Conservation (phyloP, 2,113 vertebrate species). For the Grus americana region DNA sequence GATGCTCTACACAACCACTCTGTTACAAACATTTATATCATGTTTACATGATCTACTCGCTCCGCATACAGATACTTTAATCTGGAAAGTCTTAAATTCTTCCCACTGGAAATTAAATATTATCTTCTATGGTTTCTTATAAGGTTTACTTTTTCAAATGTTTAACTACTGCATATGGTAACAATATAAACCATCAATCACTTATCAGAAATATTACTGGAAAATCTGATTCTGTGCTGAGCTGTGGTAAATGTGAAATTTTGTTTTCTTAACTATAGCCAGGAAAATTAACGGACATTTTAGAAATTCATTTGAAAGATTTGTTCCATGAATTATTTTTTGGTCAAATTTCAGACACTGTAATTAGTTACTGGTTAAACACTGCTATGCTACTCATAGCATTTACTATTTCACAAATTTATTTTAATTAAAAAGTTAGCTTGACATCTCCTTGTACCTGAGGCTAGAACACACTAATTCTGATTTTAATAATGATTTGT, state of each 20-base stretch:
- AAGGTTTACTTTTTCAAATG: slow-evolving; percentile 30
- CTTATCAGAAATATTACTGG: slow-evolving; percentile 5
- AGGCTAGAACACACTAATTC: neutral
- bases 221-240: slow-evolving; percentile 38
- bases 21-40: slow-evolving; percentile 1
- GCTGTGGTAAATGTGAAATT: slow-evolving; percentile 29
- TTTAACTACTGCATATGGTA: slow-evolving; percentile 21
- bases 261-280: slow-evolving; percentile 20
- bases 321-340: neutral
- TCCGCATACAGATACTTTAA: neutral
- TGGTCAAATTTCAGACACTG: neutral
- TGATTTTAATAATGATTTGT: neutral
- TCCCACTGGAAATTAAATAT: slow-evolving; percentile 50
- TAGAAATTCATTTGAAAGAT: neutral
- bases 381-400: neutral
- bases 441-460: neutral
- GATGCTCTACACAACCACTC: neutral
- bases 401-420: neutral
- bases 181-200: slow-evolving; percentile 49
- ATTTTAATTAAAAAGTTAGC: neutral
- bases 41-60: neutral
- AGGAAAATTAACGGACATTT: slow-evolving; percentile 26
- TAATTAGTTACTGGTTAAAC: neutral
- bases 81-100: slow-evolving; percentile 53
- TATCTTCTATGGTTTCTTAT: slow-evolving; percentile 46